A percentile compares a stretch with the other conserved stretches of the same genome.
These are phyloP conservation scores for Cirrhinus mrigala DNA, from an alignment of 2,797 vertebrate species.

Conservation along the genomic window DNA sequence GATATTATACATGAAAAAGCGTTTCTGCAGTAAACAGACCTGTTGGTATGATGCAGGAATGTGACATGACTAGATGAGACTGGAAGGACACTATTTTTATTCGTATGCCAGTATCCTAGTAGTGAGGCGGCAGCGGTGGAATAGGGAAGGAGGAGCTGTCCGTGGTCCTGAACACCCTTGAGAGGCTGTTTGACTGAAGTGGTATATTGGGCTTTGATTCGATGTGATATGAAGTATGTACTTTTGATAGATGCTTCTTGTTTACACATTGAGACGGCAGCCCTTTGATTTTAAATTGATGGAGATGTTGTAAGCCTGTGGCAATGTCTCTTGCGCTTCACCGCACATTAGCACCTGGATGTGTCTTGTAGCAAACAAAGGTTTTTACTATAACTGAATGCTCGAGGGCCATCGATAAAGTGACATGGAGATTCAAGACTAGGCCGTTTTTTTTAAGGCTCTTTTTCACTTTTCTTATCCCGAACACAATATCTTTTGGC, in stretches of 20 bases:
- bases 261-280: slow-evolving; percentile 35
- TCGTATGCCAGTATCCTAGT: neutral
- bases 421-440: slow-evolving; percentile 31
- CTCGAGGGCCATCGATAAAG: slow-evolving; percentile 19
- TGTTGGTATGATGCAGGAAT: slow-evolving; percentile 6
- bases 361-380: slow-evolving; percentile 23
- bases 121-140: slow-evolving; percentile 18
- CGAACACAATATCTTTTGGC: slow-evolving; percentile 15
- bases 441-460: slow-evolving; percentile 25
- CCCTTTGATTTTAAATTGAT: slow-evolving; percentile 46
- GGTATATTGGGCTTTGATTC: slow-evolving; percentile 42
- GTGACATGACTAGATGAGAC: slow-evolving; percentile 19
- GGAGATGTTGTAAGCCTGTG: slow-evolving; percentile 38
- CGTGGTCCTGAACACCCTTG: slow-evolving; percentile 42
- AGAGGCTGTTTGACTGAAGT: slow-evolving; percentile 52
- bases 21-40: neutral
- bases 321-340: slow-evolving; percentile 21
- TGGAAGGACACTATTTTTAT: slow-evolving; percentile 20
- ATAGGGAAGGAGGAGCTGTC: slow-evolving; percentile 32
- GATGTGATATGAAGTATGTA: slow-evolving; percentile 42
- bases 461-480: slow-evolving; percentile 14
- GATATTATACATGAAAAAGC: neutral
- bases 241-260: slow-evolving; percentile 48
- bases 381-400: slow-evolving; percentile 24
- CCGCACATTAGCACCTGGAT: slow-evolving; percentile 22